Percentiles rank a stretch among this genome's conserved stretches.
These are phyloP conservation scores for Sycophila sp. DNA, from an alignment of 1,140 invertebrate species.

Conservation along the genomic window DNA sequence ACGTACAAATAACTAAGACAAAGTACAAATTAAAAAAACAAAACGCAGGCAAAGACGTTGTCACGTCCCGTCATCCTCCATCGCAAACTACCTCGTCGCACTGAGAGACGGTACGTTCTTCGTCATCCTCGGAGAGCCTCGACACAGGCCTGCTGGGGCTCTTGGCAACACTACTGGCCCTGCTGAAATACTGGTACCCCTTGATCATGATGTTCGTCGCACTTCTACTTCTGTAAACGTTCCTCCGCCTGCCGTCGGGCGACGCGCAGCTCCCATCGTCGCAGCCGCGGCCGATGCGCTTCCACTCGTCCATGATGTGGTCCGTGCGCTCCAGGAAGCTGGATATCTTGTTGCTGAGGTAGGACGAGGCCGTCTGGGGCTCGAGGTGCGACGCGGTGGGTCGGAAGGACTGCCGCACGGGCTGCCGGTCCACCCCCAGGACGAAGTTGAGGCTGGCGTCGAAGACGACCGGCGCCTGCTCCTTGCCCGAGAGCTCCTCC, in stretches of 20 bases:
- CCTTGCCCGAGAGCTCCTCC: slow-evolving; percentile 74
- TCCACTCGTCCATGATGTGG: slow-evolving; percentile 87
- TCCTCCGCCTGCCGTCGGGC: slow-evolving; percentile 50
- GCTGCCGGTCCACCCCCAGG: slow-evolving; percentile 75
- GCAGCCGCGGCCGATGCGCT: slow-evolving; percentile 71
- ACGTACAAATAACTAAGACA: too few relatives aligned
- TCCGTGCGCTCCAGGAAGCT: slow-evolving; percentile 84
- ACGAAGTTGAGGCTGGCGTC: slow-evolving; percentile 83
- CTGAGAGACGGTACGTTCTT: slow-evolving; percentile 72
- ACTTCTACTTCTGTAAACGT: slow-evolving; percentile 74
- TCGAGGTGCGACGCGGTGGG: slow-evolving; percentile 79
- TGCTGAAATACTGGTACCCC: slow-evolving; percentile 78
- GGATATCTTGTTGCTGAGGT: slow-evolving; percentile 78
- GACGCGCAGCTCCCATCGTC: slow-evolving; percentile 48
- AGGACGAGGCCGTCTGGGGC: slow-evolving; percentile 78
- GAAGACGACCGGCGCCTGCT: slow-evolving; percentile 81
- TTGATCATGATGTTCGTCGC: slow-evolving; percentile 83
- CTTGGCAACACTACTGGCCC: slow-evolving; percentile 64
- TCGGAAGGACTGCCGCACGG: slow-evolving; percentile 73
- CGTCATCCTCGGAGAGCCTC: slow-evolving; percentile 65
- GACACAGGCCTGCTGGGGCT: slow-evolving; percentile 59
- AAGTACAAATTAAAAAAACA: too few relatives aligned
- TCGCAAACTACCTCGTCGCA: slow-evolving; percentile 62
- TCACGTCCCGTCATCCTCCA: not conserved
- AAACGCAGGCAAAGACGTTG: too few relatives aligned